A percentile compares a stretch with the other conserved stretches of the same genome.
Conservation (phyloP, 2,797 vertebrate genomes). For the Acestrorhynchus altus region DNA sequence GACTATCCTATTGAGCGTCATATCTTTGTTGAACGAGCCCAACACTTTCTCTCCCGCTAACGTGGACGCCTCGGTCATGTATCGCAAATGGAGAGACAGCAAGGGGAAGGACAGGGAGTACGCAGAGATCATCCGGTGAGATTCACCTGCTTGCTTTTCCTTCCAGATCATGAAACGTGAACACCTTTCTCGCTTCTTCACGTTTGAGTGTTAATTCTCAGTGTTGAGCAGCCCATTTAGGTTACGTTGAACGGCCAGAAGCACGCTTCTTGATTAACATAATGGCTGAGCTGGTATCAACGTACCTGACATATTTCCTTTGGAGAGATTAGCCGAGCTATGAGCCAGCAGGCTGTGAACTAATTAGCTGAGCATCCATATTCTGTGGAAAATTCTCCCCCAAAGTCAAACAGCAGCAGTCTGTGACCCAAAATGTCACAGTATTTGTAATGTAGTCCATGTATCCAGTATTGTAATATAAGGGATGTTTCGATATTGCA, state of each 20-base stretch:
- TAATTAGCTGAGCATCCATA: no score
- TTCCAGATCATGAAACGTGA: no score
- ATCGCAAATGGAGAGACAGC: conserved; percentile 96
- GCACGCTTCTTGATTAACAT: background rate
- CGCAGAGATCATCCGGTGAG: conserved; percentile 93
- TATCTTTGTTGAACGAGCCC: conserved; percentile 93
- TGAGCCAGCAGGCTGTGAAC: background rate
- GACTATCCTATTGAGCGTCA: conserved; percentile 95
- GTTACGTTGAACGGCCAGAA: background rate
- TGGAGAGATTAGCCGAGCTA: background rate
- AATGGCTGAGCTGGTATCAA: background rate
- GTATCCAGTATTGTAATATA: no score
- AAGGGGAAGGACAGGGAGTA: conserved; percentile 94
- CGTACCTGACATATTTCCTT: background rate
- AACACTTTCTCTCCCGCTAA: conserved; percentile 97
- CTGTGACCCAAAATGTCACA: no score
- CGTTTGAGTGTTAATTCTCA: no score
- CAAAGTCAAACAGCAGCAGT: no score
- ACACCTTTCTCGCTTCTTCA: no score
- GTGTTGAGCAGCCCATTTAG: background rate
- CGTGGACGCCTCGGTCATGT: conserved; percentile 97
- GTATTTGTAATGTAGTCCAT: no score
- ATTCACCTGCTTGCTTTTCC: background rate
- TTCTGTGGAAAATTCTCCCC: no score
- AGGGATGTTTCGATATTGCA: no score